phyloP scores from a whole-genome alignment of 2,888 invertebrate species.

The Lasioglossum marginatum region DNA sequence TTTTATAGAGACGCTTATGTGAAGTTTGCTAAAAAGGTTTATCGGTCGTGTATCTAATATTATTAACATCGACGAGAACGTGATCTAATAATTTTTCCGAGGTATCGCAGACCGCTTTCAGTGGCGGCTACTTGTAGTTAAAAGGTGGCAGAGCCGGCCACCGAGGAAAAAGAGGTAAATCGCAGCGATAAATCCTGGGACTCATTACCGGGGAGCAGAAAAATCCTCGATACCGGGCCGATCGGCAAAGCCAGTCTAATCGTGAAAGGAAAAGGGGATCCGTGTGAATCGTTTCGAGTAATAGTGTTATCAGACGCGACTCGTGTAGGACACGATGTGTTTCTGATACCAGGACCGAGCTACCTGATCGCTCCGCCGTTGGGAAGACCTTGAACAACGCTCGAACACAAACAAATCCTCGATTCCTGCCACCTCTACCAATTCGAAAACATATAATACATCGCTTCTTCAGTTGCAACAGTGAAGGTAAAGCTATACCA shows the following conservation, averaged over 20 bases:
- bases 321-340: slow-evolving; percentile 83
- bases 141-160: neutral
- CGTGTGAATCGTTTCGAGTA: slow-evolving; percentile 78
- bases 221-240: slow-evolving; percentile 43
- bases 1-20: neutral
- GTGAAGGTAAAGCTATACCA: neutral
- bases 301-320: slow-evolving; percentile 81
- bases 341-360: slow-evolving; percentile 79
- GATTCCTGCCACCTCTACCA: neutral
- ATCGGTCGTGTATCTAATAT: neutral
- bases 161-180: slow-evolving; percentile 11
- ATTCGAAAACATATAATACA: neutral
- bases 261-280: slow-evolving; percentile 70
- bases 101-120: neutral
- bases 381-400: slow-evolving; percentile 64
- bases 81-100: neutral
- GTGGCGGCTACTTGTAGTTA: neutral
- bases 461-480: neutral
- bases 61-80: slow-evolving; percentile 11
- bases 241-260: slow-evolving; percentile 64
- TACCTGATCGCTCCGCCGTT: slow-evolving; percentile 72
- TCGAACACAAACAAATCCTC: slow-evolving; percentile 36
- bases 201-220: slow-evolving; percentile 36
- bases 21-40: neutral
- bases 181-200: slow-evolving; percentile 41